phyloP scores from a whole-genome alignment of 2,797 vertebrate genomes.

The Glyptemys insculpta region DNA sequence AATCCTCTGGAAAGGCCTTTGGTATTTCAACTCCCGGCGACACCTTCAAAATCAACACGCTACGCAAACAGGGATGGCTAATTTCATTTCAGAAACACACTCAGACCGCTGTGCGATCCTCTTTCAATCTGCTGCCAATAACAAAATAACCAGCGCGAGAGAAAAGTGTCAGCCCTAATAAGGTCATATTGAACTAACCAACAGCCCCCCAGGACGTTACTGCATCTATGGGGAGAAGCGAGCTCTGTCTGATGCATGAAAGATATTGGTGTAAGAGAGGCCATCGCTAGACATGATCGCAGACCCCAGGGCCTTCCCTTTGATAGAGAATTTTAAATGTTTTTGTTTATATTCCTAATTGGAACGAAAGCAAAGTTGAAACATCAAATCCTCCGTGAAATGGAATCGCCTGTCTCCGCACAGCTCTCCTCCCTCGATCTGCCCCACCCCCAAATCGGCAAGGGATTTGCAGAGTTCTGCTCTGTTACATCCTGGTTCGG shows the following conservation, averaged over 20 bases:
- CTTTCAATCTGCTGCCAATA: neutral
- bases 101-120: neutral
- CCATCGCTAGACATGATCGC: too few species aligned
- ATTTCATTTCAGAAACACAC: accelerated
- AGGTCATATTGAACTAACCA: constrained; percentile 36
- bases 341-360: too few species aligned
- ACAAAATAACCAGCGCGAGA: neutral
- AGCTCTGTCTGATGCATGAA: neutral
- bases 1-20: neutral
- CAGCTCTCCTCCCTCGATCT: too few species aligned
- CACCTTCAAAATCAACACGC: neutral
- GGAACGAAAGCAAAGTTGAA: too few species aligned
- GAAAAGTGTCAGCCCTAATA: neutral
- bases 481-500: accelerated
- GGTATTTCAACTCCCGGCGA: accelerated
- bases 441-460: too few species aligned
- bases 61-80: neutral
- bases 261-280: too few species aligned
- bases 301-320: too few species aligned
- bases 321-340: too few species aligned
- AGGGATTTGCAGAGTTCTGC: neutral
- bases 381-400: too few species aligned
- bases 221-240: constrained; percentile 2
- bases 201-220: neutral
- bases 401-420: too few species aligned